Percentiles rank a stretch among this genome's conserved stretches.
These are phyloP conservation scores for Calonectris borealis DNA, from an alignment of 2,113 vertebrate genomes.

Conservation along the genomic window DNA sequence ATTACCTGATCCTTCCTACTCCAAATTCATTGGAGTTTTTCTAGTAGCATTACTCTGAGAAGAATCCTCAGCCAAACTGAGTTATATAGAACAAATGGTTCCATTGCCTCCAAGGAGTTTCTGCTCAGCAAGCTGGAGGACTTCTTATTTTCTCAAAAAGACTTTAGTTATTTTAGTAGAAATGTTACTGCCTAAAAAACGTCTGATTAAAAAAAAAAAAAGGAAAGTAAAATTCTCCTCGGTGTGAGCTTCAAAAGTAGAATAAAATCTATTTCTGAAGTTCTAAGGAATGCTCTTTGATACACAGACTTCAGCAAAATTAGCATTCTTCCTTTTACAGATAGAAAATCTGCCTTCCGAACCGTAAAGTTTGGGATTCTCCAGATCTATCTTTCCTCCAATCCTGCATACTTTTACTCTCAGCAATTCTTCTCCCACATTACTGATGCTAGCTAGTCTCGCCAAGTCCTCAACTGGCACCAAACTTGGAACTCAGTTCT, in stretches of 20 bases:
- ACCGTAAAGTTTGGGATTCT: background rate
- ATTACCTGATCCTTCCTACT: background rate
- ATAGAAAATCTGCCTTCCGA: background rate
- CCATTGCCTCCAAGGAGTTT: background rate
- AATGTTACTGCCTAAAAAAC: background rate
- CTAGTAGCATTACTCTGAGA: background rate
- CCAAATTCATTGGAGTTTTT: background rate
- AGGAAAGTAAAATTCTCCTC: background rate
- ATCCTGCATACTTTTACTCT: background rate
- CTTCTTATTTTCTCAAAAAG: background rate
- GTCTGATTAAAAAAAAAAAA: background rate
- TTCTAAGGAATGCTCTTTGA: background rate
- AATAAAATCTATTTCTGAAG: background rate
- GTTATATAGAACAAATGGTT: background rate
- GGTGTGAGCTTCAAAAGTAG: background rate
- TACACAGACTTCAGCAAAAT: background rate
- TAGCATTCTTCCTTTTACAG: background rate
- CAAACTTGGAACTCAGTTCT: background rate
- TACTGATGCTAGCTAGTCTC: background rate
- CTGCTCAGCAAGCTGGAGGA: background rate
- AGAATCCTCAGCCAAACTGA: background rate
- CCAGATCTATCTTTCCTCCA: background rate
- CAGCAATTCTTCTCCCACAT: background rate
- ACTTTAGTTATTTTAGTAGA: background rate
- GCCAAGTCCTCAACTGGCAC: background rate